Conservation (phyloP, 2,888 invertebrate genomes). For the Drosophila putrida region DNA sequence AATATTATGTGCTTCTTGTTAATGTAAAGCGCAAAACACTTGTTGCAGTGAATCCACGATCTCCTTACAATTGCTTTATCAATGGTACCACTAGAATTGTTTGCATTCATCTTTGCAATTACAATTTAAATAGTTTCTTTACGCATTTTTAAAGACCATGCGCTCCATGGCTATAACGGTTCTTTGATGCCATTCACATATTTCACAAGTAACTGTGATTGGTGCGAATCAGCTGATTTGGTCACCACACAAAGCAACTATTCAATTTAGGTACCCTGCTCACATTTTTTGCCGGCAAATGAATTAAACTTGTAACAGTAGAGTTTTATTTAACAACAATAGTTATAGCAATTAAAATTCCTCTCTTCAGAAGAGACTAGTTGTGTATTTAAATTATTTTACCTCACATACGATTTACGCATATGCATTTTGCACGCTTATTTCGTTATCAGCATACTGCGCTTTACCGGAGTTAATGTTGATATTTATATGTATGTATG, state of each 20-base stretch:
- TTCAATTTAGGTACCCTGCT: constrained; percentile 14
- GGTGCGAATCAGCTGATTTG: constrained; percentile 38
- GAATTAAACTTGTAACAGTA: background rate
- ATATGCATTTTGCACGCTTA: background rate
- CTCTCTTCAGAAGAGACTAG: background rate
- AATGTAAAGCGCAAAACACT: constrained; percentile 68
- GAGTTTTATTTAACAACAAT: background rate
- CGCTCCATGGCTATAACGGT: constrained; percentile 23
- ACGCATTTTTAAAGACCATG: too few species aligned
- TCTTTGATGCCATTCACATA: constrained; percentile 15
- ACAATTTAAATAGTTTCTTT: background rate
- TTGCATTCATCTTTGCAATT: background rate
- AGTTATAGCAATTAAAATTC: background rate
- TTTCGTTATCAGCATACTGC: constrained; percentile 31
- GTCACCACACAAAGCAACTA: background rate
- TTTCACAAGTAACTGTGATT: constrained; percentile 3
- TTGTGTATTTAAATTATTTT: too few species aligned
- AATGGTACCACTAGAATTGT: background rate
- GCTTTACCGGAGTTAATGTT: constrained; percentile 3
- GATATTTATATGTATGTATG: constrained; percentile 7
- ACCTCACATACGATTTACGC: background rate
- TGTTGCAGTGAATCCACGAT: constrained; percentile 83
- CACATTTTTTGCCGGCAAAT: background rate
- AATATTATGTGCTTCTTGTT: constrained; percentile 56
- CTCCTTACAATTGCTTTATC: constrained; percentile 22